Evolutionary conservation across 2,797 vertebrate species (phyloP).

Genomic region (Pangasius mekongensis): DNA sequence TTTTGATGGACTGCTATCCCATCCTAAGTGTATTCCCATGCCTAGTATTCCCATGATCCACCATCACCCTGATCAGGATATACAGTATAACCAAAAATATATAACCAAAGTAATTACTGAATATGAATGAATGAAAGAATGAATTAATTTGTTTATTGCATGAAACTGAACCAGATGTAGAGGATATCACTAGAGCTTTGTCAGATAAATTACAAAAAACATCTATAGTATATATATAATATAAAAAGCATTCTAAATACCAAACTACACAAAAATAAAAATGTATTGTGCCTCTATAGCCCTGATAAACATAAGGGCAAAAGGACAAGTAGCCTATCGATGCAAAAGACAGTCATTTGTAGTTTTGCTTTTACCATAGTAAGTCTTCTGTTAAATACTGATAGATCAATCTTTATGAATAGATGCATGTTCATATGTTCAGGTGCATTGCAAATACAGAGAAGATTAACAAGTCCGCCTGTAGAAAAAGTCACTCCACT

Average conservation of each 20-base stretch:
- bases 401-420: background rate
- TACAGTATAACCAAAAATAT: background rate
- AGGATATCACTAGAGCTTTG: background rate
- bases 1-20: background rate
- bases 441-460: too few species aligned
- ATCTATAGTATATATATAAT: background rate
- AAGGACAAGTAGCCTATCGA: background rate
- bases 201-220: background rate
- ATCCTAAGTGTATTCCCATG: background rate
- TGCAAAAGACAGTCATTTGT: background rate
- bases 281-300: background rate
- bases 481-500: background rate
- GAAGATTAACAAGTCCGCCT: too few species aligned
- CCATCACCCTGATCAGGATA: slow-evolving; percentile 1
- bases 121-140: background rate
- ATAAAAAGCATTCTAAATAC: background rate
- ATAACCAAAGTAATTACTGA: background rate
- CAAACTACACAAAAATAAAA: background rate
- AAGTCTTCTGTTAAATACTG: background rate
- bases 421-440: too few species aligned
- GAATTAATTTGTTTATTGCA: background rate
- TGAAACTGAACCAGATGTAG: background rate
- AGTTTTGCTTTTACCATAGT: background rate
- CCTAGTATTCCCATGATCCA: background rate
- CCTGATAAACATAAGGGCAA: background rate